Evolutionary conservation across 2,113 vertebrate species (phyloP), one percentile per base, ranked within the genome.

Genomic region (Maccullochella peelii): DNA sequence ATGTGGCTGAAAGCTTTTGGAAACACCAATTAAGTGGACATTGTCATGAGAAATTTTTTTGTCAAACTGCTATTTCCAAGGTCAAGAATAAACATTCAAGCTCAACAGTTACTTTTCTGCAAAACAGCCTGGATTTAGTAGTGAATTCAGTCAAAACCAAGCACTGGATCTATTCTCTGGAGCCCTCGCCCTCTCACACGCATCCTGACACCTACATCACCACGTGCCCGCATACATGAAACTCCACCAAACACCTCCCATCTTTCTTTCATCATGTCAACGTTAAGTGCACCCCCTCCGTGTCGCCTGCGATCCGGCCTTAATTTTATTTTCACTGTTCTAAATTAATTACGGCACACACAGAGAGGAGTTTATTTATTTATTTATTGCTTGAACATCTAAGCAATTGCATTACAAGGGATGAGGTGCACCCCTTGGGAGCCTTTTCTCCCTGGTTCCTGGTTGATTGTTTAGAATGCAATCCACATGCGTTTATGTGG

Each of bases 401-500:
- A 61, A 90, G 87, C 88, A 92, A 94, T 93, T 89, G 33, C 86
- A 91, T 95, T 93, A 93, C 77, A 85, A 55, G 72, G 84, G 82
- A 89, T 78, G 88, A 78, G 81, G 85, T 63, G 80, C 62, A 82
- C 83, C 90, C 80, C 61, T 3, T 5, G 86, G 91, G 92, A 90
- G 69, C 49, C 27, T 47, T 59, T 73, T 66, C 68, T 21, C 69
- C 80, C 27, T 30, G 76, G 21, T 62, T 72, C 80, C n/a, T 27
- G 76, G 21, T 62, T 72, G 65, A 89, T 89, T 84, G 87, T 91
- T 83, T 58, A 71, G 52, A 67, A 73, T 72, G 62, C 86, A 84
- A 87, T 83, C 80, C 82, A 73, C 59, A 47, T 84, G 84, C 47
- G 75, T 89, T 88, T 84, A 80, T 67, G 63, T 83, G 67, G 75